Conservation (phyloP, 2,797 vertebrate genomes). For the Merluccius polli region DNA sequence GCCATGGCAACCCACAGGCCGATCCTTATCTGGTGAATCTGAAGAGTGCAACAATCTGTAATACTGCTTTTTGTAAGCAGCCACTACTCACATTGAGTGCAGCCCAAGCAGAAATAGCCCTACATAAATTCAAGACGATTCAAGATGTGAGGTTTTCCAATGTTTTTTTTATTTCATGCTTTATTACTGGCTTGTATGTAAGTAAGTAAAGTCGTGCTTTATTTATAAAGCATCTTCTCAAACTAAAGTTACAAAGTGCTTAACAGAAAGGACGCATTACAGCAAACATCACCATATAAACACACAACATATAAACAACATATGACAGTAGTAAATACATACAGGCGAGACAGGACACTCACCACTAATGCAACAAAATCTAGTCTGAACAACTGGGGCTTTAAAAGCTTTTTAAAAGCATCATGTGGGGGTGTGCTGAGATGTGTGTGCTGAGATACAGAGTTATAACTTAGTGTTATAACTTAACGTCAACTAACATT, state of each 20-base stretch:
- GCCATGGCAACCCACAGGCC: slow-evolving; percentile 47
- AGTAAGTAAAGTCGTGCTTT: not conserved
- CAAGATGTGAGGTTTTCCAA: not conserved
- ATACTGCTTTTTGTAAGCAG: slow-evolving; percentile 6
- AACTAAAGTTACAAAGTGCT: not conserved
- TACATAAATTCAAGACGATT: not conserved
- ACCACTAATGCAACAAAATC: too few relatives aligned
- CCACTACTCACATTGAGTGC: not conserved
- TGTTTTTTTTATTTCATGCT: not conserved
- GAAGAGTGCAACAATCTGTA: slow-evolving; percentile 28
- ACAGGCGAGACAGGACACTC: too few relatives aligned
- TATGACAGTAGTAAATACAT: too few relatives aligned
- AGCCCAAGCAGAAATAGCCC: not conserved
- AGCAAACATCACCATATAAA: not conserved
- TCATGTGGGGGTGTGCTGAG: too few relatives aligned
- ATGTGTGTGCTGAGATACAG: too few relatives aligned
- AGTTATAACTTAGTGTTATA: too few relatives aligned
- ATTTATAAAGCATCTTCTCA: not conserved
- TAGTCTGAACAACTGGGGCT: too few relatives aligned
- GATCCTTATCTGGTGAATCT: slow-evolving; percentile 32
- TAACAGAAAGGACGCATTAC: not conserved
- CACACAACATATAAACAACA: not conserved
- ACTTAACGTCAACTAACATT: too few relatives aligned
- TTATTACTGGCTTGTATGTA: not conserved
- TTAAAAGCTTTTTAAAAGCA: too few relatives aligned